Evolutionary conservation across 2,888 invertebrate genomes (phyloP).

Genomic region (Furcula furcula): DNA sequence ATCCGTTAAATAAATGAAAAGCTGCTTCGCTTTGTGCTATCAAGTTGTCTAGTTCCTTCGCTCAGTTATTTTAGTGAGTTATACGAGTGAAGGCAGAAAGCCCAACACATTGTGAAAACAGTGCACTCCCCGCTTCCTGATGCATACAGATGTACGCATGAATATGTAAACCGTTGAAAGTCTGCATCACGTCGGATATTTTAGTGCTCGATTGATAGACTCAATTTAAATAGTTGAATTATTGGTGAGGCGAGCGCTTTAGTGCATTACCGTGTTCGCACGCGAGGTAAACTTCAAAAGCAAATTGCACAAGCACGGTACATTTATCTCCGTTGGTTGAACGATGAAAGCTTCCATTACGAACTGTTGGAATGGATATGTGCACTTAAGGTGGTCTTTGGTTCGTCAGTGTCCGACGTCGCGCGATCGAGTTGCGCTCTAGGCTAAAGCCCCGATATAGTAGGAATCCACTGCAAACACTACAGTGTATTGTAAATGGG

Average conservation of each 20-base stretch:
- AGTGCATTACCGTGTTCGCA: conserved; percentile 64
- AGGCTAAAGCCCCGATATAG: too few species aligned
- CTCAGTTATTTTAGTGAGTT: conserved; percentile 24
- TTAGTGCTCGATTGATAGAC: conserved; percentile 46
- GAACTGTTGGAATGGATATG: conserved; percentile 60
- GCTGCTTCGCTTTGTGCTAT: conserved; percentile 31
- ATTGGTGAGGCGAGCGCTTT: conserved; percentile 46
- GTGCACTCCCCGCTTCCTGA: conserved; percentile 9
- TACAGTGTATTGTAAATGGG: too few species aligned
- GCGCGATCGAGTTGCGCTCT: conserved; percentile 39
- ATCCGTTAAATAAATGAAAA: conserved; percentile 38
- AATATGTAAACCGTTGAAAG: conserved; percentile 30
- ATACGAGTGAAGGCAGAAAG: conserved; percentile 15
- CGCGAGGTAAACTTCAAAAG: conserved; percentile 62
- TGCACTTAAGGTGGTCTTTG: conserved; percentile 64
- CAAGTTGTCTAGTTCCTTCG: conserved; percentile 27
- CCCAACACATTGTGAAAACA: conserved; percentile 17
- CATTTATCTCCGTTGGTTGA: conserved; percentile 61
- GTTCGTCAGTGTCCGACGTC: conserved; percentile 32
- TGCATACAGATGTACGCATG: conserved; percentile 28
- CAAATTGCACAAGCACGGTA: conserved; percentile 62
- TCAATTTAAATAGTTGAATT: conserved; percentile 56
- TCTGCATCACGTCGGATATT: conserved; percentile 36
- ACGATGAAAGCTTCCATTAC: conserved; percentile 72
- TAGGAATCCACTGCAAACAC: too few species aligned